phyloP scores from a whole-genome alignment of 53 echinoderm and acorn worm species.

The Patiria pectinifera region DNA sequence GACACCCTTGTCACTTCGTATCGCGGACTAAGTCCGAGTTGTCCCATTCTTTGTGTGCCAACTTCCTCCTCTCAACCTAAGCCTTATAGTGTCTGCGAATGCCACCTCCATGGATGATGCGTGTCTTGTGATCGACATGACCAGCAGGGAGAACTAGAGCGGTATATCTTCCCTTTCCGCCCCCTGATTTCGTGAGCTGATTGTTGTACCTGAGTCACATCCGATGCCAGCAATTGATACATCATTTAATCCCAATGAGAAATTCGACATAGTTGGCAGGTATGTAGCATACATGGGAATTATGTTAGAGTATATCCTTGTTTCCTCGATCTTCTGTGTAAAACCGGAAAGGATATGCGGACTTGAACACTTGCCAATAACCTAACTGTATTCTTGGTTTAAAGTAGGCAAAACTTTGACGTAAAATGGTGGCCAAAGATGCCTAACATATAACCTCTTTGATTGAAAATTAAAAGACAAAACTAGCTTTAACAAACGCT shows the following conservation, averaged over 20 bases:
- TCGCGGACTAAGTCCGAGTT: background rate
- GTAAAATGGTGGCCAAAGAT: background rate
- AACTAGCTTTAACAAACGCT: background rate
- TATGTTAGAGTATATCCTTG: too few relatives aligned
- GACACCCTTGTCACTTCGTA: conserved; percentile 8
- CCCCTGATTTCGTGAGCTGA: background rate
- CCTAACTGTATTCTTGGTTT: too few relatives aligned
- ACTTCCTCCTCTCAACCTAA: background rate
- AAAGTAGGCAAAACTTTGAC: too few relatives aligned
- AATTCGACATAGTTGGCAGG: background rate
- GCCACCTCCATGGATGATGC: background rate
- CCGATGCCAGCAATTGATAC: conserved; percentile 11
- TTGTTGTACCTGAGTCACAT: conserved; percentile 13
- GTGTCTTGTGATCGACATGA: background rate
- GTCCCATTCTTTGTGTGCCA: background rate
- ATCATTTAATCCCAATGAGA: background rate
- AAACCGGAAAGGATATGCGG: too few relatives aligned
- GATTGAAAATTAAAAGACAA: background rate
- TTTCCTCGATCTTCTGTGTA: too few relatives aligned
- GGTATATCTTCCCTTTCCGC: background rate
- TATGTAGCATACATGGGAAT: background rate
- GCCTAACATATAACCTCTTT: background rate
- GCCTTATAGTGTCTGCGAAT: background rate
- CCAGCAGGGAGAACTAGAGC: background rate
- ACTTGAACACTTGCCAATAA: too few relatives aligned